A percentile compares a stretch with the other conserved stretches of the same genome.
phyloP scores from a whole-genome alignment of 37 sponge, comb jelly and placozoan genomes.

The Bolinopsis microptera region DNA sequence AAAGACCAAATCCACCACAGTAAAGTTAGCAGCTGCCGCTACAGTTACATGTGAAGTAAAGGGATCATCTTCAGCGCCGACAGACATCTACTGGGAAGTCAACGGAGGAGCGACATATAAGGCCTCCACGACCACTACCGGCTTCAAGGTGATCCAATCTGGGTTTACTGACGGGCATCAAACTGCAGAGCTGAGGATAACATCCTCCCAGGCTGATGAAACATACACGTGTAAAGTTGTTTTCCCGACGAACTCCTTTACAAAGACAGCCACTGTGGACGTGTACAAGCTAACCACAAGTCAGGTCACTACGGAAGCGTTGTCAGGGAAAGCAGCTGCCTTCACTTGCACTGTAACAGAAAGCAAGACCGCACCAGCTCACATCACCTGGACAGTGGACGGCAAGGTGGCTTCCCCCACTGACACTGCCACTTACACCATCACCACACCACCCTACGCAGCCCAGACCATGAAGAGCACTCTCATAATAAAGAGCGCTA shows the following conservation, averaged over 20 bases:
- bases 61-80: background rate
- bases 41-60: background rate
- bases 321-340: background rate
- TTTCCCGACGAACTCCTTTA: background rate
- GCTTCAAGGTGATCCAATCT: background rate
- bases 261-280: background rate
- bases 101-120: background rate
- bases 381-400: background rate
- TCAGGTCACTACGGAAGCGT: background rate
- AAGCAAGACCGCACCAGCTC: background rate
- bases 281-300: slow-evolving; percentile 17
- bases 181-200: background rate
- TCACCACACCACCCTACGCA: background rate
- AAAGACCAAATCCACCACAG: background rate
- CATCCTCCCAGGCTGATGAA: background rate
- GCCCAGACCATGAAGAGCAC: background rate
- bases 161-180: background rate
- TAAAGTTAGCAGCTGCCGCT: background rate
- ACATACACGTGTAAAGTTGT: background rate
- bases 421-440: background rate
- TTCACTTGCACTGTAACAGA: background rate
- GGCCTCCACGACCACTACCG: background rate
- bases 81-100: slow-evolving; percentile 21
- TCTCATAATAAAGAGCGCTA: background rate
- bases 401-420: background rate